A percentile compares a stretch with the other conserved stretches of the same genome.
Evolutionary conservation across 2,113 vertebrate species (phyloP).

Genomic region (Proteles cristata): DNA sequence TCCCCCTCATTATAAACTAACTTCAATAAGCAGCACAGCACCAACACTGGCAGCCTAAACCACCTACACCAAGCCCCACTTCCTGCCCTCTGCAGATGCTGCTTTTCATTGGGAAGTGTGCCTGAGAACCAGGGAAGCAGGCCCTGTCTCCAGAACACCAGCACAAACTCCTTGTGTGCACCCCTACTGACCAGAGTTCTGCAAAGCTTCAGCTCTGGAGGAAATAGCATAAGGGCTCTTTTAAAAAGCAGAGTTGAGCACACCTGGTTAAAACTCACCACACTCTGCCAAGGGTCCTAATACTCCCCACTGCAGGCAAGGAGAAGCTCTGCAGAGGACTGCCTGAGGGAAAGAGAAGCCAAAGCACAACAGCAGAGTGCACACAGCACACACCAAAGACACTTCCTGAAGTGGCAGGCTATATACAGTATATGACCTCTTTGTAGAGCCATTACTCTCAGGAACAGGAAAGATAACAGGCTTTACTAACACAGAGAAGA

Average conservation of each 20-base stretch:
- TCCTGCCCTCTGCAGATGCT: not conserved
- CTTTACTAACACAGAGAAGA: too few relatives aligned
- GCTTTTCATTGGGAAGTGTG: not conserved
- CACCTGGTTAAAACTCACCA: not conserved
- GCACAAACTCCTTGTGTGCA: not conserved
- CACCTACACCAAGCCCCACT: not conserved
- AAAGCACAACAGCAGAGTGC: not conserved
- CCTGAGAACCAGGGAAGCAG: not conserved
- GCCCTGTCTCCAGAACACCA: not conserved
- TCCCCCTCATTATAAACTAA: not conserved
- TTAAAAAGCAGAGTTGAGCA: not conserved
- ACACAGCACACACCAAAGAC: not conserved
- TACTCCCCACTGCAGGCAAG: not conserved
- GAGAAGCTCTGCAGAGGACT: not conserved
- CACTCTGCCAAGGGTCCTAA: not conserved
- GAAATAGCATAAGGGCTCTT: not conserved
- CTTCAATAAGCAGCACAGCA: not conserved
- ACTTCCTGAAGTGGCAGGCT: not conserved
- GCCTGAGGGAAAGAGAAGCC: not conserved
- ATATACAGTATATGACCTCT: not conserved
- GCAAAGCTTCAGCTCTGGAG: not conserved
- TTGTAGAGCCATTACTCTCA: not conserved
- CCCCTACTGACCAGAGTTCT: not conserved
- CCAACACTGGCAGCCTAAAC: not conserved
- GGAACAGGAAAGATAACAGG: not conserved